A percentile compares a stretch with the other conserved stretches of the same genome.
These are phyloP conservation scores for Microdon myrmicae DNA, from an alignment of 2,888 invertebrate species.

Conservation along the genomic window DNA sequence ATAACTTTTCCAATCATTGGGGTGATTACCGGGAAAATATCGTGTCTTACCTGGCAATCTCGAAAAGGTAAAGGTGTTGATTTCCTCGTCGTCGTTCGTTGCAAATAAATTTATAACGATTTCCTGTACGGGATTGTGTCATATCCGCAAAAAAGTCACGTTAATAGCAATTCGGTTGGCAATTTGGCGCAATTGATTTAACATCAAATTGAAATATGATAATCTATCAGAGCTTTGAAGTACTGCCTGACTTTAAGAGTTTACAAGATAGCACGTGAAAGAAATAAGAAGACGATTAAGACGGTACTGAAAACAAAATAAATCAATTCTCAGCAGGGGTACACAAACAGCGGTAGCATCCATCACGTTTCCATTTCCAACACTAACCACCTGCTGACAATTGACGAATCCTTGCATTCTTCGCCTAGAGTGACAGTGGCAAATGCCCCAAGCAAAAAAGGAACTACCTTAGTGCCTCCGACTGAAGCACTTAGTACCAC, in stretches of 20 bases:
- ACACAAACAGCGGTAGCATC: slow-evolving; percentile 37
- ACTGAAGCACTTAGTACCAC: slow-evolving; percentile 36
- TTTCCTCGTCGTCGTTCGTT: slow-evolving; percentile 51
- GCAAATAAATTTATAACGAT: slow-evolving; percentile 58
- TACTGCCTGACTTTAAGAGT: slow-evolving; percentile 9
- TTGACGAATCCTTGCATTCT: slow-evolving; percentile 50
- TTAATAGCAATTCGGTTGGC: slow-evolving; percentile 36
- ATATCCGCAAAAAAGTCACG: slow-evolving; percentile 59
- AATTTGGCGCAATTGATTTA: slow-evolving; percentile 40
- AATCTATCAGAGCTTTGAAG: slow-evolving; percentile 22
- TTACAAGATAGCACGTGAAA: too few species aligned
- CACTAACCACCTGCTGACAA: slow-evolving; percentile 54
- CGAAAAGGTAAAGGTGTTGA: slow-evolving; percentile 35
- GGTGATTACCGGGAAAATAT: slow-evolving; percentile 15
- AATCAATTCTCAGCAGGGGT: slow-evolving; percentile 51
- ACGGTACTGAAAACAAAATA: slow-evolving; percentile 18
- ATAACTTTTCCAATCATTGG: slow-evolving; percentile 14
- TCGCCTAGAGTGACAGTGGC: slow-evolving; percentile 50
- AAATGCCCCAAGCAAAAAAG: slow-evolving; percentile 43
- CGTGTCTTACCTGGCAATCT: slow-evolving; percentile 36
- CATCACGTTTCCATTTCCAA: slow-evolving; percentile 43
- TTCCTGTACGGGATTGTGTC: slow-evolving; percentile 63
- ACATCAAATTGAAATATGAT: slow-evolving; percentile 25
- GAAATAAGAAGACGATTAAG: too few species aligned
- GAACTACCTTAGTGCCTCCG: slow-evolving; percentile 29